Evolutionary conservation across 2,888 invertebrate genomes (phyloP), one percentile per base, ranked within the genome.

Genomic region (Ommatoiulus sabulosus): DNA sequence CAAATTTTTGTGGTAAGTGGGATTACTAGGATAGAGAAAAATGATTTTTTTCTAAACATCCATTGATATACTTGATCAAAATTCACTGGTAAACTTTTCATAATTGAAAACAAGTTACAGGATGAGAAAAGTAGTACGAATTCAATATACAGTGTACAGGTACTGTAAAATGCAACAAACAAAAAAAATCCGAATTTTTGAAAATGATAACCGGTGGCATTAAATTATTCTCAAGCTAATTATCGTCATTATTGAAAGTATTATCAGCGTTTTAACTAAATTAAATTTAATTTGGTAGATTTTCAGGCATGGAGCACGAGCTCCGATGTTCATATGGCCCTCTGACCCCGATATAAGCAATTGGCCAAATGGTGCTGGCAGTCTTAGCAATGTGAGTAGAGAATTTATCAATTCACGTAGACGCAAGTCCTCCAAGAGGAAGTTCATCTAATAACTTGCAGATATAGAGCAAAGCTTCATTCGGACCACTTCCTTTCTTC

Each of bases 231-330:
- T 3, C 15, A 52, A 3, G 15, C 15, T 12, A 12, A 52, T 12
- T 52, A 12, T 3, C 15, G 15, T 15, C 10, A 52, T 63, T n/a
- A 15, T 12, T n/a, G 57, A 52, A 17, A 72, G n/a, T 8, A 4
- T 72, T 8, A 0, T 72, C 24, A 6, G 6, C 10, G 8, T 1
- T 5, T 6, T 7, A 3, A 24, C 24, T 24, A 72, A 20, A n/a
- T 63, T n/a, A 15, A n/a, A n/a, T 48, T 87, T 63, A 17, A 1
- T 4, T 8, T 72, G 72, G 3, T 24, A 88, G 88, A 20, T 88
- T 44, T 84, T 84, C 43, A 44, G 88, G 44, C 88, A 88, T 72
- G 88, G 88, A 15, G 88, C 85, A 43, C 88, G 88, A 43, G 57
- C 84, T 2, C 88, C 88, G 15, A 17, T 88, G 44, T 84, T 48